phyloP scores from a whole-genome alignment of 2,888 invertebrate species.

The Ctena decussata region DNA sequence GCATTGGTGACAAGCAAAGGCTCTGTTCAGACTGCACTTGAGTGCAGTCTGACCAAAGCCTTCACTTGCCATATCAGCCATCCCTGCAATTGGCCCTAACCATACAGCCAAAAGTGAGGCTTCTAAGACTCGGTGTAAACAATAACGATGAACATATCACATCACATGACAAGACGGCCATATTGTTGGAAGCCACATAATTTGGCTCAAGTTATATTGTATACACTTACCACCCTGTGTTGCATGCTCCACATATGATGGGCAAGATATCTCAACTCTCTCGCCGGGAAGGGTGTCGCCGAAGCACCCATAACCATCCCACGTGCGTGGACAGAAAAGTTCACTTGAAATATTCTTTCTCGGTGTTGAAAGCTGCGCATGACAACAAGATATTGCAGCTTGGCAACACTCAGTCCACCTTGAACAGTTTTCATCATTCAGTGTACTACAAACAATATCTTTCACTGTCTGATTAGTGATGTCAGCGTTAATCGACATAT shows the following conservation, averaged over 20 bases:
- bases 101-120: too few relatives aligned
- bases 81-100: too few relatives aligned
- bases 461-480: slow-evolving; percentile 61
- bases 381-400: slow-evolving; percentile 69
- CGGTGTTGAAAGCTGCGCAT: slow-evolving; percentile 58
- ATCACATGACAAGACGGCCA: too few relatives aligned
- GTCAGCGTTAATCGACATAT: slow-evolving; percentile 59
- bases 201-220: too few relatives aligned
- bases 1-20: too few relatives aligned
- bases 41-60: too few relatives aligned
- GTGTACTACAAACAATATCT: slow-evolving; percentile 60
- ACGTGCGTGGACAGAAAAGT: slow-evolving; percentile 75
- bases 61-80: too few relatives aligned
- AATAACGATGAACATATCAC: too few relatives aligned
- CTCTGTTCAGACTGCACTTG: too few relatives aligned
- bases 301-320: slow-evolving; percentile 81
- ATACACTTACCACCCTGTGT: slow-evolving; percentile 73
- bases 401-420: slow-evolving; percentile 75
- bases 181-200: too few relatives aligned
- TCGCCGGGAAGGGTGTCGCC: slow-evolving; percentile 79
- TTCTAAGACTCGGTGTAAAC: too few relatives aligned
- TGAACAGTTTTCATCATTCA: slow-evolving; percentile 66
- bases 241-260: slow-evolving; percentile 86
- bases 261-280: slow-evolving; percentile 65
- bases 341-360: slow-evolving; percentile 30